Evolutionary conservation across 2,888 invertebrate genomes (phyloP), one percentile per base, ranked within the genome.

Genomic region (Caenorhabditis imperialis): DNA sequence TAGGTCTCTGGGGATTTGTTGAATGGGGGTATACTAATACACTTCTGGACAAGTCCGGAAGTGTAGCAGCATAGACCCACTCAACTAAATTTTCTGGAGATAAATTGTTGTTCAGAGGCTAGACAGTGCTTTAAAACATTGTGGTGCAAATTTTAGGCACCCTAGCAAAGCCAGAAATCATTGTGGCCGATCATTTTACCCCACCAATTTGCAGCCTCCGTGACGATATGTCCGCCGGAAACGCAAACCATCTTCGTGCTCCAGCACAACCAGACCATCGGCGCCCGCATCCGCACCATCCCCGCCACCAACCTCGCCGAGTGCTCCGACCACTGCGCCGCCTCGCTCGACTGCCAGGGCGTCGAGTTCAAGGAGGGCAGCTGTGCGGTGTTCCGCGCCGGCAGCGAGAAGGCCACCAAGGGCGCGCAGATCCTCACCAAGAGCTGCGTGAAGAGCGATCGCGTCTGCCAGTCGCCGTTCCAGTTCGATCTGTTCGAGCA

Each of bases 401-500:
- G 81, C 38, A 55, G 69, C 27, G 74, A 81, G 42, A 74, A 60
- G 20, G 53, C 74, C 33, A 54, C 60, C 37, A 47, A 54, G 37
- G 78, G 78, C 33, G 55, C 73, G 18, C 73, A 75, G 44, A 63
- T 83, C 44, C 75, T 81, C 37, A 79, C 81, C 18, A 86, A 86
- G 76, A 83, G 72, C 60, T 86, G 86, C 58, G 86, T 86, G 27
- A 86, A 85, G 85, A 83, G 84, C 54, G 82, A 85, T 33, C 76
- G 85, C 50, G 83, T 88, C 18, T 88, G 88, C 71, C 79, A 82
- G 20, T 87, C 87, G 38, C 85, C 88, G 40, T 88, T 88, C 84
- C 85, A 86, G 44, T 88, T 88, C 78, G 88, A 88, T 54, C 76
- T 84, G 37, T 81, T 83, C 75, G 84, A 85, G 61, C 86, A 87